These are phyloP conservation scores for Dolichallabes microphthalmus DNA, from an alignment of 2,113 vertebrate genomes.

Conservation along the genomic window DNA sequence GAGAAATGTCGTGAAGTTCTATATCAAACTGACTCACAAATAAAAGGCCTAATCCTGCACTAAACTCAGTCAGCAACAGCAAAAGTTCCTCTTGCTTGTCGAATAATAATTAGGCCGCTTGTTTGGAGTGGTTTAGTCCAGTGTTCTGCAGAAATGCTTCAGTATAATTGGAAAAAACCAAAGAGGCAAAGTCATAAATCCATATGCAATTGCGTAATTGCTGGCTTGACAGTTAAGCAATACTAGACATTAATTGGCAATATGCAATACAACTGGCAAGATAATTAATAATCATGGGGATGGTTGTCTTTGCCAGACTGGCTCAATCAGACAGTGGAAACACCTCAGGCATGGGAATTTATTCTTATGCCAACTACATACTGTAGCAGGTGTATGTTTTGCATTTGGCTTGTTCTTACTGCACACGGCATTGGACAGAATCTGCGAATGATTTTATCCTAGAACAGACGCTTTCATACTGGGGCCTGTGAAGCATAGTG, in stretches of 20 bases:
- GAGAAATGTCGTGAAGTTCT: not conserved
- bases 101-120: not conserved
- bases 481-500: not conserved
- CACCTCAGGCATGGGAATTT: constrained; percentile 31
- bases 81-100: not conserved
- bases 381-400: constrained; percentile 1
- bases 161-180: not conserved
- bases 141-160: not conserved
- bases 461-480: no score
- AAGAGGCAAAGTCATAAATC: constrained; percentile 18
- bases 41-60: not conserved
- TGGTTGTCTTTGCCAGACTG: constrained; percentile 32
- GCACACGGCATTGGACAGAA: not conserved
- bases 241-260: constrained; percentile 39
- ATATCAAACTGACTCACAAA: not conserved
- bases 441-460: not conserved
- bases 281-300: constrained; percentile 41
- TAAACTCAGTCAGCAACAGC: not conserved
- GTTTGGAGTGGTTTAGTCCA: not conserved
- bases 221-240: constrained; percentile 31
- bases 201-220: constrained; percentile 20
- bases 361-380: constrained; percentile 4
- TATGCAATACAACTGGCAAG: constrained; percentile 20
- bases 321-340: constrained; percentile 28
- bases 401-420: not conserved